These are phyloP conservation scores for Chroicocephalus ridibundus DNA, from an alignment of 2,113 vertebrate species.

Conservation along the genomic window DNA sequence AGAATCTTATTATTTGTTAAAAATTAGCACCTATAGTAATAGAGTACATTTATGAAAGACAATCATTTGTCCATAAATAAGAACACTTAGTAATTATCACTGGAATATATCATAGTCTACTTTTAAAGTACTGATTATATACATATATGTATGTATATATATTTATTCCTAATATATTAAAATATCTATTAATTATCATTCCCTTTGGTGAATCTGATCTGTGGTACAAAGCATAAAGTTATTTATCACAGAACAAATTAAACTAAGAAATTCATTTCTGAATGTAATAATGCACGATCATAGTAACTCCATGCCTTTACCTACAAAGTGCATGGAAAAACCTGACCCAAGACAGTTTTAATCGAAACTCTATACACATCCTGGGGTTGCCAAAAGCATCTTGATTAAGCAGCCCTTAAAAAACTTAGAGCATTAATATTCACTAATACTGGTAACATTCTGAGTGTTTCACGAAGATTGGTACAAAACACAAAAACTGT, in stretches of 20 bases:
- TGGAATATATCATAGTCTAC: constrained; percentile 21
- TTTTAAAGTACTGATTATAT: background rate
- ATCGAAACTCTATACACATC: background rate
- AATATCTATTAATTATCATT: background rate
- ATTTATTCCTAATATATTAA: constrained; percentile 35
- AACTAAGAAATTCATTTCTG: background rate
- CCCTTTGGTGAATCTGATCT: constrained; percentile 19
- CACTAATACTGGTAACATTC: background rate
- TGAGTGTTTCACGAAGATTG: background rate
- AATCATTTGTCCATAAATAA: constrained; percentile 31
- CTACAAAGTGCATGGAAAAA: background rate
- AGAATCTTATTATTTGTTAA: constrained; percentile 33
- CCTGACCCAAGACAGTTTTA: background rate
- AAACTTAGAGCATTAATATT: background rate
- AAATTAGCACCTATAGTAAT: constrained; percentile 35
- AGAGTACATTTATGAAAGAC: constrained; percentile 12
- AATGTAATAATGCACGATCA: background rate
- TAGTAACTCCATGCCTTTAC: background rate
- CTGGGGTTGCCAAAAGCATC: background rate
- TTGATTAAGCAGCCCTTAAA: background rate
- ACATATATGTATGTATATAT: background rate
- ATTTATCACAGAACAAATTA: background rate
- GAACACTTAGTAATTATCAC: constrained; percentile 56
- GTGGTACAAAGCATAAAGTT: constrained; percentile 15
- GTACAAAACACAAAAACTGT: background rate